Base-by-base conservation (phyloP, 2,888 invertebrate species). In the Protodeltote pygarga region DNA sequence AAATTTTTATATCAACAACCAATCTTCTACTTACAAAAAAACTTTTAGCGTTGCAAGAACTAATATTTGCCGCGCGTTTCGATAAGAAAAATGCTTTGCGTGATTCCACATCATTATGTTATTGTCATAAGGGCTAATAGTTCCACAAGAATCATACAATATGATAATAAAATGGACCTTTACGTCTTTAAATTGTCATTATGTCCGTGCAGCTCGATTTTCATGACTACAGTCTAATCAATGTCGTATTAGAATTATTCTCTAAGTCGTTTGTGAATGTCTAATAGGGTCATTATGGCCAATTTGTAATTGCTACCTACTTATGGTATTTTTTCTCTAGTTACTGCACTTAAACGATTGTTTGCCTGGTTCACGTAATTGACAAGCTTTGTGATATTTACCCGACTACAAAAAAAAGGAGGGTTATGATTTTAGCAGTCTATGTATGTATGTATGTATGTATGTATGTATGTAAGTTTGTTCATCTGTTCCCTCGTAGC, bases 121-220 rank as follows among this genome's bases (percentile, higher is more conserved):
- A 79, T 90, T 90, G 90, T 89, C 90, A 86, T 91, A 90, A 89
- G 91, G 86, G 87, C 85, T 92, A 90, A 92, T 92, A 90, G 91
- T 79, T 85, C 87, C 76, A 77, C 79, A 84, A 90, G 92, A 92
- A 89, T 88, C 90, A 87, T 90, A 92, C 86, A 85, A 87, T 86
- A 91, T 84, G 88, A 89, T 91, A 92, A 91, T 89, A 89, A 92
- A 91, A 89, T 85, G 86, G 85, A 89, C 87, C 89, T 92, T 87
- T 86, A 85, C 81, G 91, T 91, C 90, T 92, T 92, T 91, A 92
- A 92, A 91, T 89, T 88, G 88, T 89, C 92, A 88, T 92, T 92
- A 91, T 77, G 75, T 75, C 73, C 69, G 77, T 79, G 75, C 75
- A 78, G 71, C 73, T 70, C 68, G 64, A 55, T 72, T 79, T 83